phyloP scores from a whole-genome alignment of 2,113 vertebrate species.

The Neodontobutis hainanensis region DNA sequence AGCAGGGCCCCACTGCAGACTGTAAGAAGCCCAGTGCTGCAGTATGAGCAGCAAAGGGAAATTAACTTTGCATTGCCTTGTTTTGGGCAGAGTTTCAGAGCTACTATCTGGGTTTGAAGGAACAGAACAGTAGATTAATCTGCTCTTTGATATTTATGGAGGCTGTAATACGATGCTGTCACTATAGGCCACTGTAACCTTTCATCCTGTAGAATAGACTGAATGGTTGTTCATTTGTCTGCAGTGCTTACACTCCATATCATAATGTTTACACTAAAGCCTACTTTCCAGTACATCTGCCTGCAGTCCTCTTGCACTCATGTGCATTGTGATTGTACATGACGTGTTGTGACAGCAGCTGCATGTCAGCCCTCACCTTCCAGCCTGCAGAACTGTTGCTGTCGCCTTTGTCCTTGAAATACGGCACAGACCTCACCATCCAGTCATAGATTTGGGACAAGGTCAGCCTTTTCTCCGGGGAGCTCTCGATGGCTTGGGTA shows the following conservation, averaged over 20 bases:
- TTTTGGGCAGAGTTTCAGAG: slow-evolving; percentile 23
- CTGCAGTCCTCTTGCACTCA: not conserved
- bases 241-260: too few species aligned
- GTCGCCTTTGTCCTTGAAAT: slow-evolving; percentile 99
- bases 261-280: too few species aligned
- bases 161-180: slow-evolving; percentile 4
- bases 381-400: slow-evolving; percentile 97
- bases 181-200: not conserved
- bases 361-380: slow-evolving; percentile 84
- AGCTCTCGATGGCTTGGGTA: slow-evolving; percentile 93
- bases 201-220: too few species aligned
- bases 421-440: slow-evolving; percentile 98
- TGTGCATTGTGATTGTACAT: slow-evolving; percentile 16
- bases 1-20: slow-evolving; percentile 20
- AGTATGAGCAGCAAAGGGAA: slow-evolving; percentile 44
- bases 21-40: slow-evolving; percentile 31
- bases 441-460: slow-evolving; percentile 98
- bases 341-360: slow-evolving; percentile 33
- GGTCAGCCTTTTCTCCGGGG: slow-evolving; percentile 92
- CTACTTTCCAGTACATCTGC: too few species aligned
- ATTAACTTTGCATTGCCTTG: slow-evolving; percentile 41
- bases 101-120: not conserved
- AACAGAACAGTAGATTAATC: not conserved
- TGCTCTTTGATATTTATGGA: not conserved
- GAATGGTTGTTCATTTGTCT: too few species aligned